These are phyloP conservation scores for Diorhabda carinulata DNA, from an alignment of 1,140 invertebrate species.

Conservation along the genomic window DNA sequence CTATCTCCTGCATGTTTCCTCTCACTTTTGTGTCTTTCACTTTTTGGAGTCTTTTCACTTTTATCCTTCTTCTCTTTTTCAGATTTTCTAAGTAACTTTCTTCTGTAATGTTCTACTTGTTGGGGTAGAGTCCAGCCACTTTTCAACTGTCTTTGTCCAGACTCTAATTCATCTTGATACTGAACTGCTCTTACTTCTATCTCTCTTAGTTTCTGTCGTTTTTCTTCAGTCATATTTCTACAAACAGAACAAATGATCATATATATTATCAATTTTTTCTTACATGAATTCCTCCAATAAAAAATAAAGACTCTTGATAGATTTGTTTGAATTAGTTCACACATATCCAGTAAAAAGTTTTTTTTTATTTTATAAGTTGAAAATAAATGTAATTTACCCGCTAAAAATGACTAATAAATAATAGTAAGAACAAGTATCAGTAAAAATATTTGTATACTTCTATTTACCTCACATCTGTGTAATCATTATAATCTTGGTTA, in stretches of 20 bases:
- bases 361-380: background rate
- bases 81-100: slow-evolving; percentile 78
- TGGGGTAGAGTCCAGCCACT: slow-evolving; percentile 71
- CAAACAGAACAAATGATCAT: background rate
- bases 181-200: slow-evolving; percentile 93
- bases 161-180: slow-evolving; percentile 94
- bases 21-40: slow-evolving; percentile 42
- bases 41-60: slow-evolving; percentile 35
- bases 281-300: background rate
- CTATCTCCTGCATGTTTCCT: slow-evolving; percentile 31
- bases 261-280: too few species aligned
- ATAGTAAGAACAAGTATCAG: too few species aligned
- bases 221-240: slow-evolving; percentile 62
- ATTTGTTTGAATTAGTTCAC: too few species aligned
- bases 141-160: slow-evolving; percentile 72
- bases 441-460: too few species aligned
- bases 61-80: slow-evolving; percentile 46
- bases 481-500: slow-evolving; percentile 42
- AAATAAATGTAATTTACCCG: too few species aligned
- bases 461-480: slow-evolving; percentile 39
- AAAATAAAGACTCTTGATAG: too few species aligned
- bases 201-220: slow-evolving; percentile 79
- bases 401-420: too few species aligned
- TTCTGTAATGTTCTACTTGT: slow-evolving; percentile 88
- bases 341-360: background rate